A percentile compares a stretch with the other conserved stretches of the same genome.
phyloP scores from a whole-genome alignment of 2,797 vertebrate species.

The Synaphobranchus kaupii region DNA sequence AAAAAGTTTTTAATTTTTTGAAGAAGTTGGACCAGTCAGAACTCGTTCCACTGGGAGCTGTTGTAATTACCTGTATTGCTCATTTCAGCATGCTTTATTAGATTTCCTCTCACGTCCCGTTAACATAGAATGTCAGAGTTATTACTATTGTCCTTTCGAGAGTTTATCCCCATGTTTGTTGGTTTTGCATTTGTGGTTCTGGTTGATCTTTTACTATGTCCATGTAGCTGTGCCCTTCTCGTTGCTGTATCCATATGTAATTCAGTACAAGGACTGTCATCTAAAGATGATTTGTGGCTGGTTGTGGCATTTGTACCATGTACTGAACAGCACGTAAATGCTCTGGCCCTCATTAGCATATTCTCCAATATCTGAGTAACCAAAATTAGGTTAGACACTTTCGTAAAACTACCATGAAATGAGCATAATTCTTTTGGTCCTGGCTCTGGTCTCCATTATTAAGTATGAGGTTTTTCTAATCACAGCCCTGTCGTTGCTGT shows the following conservation, averaged over 20 bases:
- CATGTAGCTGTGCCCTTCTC: neutral
- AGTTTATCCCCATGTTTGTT: neutral
- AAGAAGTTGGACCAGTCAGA: neutral
- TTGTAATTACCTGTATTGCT: neutral
- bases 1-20: neutral
- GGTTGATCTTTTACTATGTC: neutral
- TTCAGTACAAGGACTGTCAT: neutral
- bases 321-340: neutral
- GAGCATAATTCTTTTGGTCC: neutral
- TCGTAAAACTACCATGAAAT: neutral
- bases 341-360: slow-evolving; percentile 2
- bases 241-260: neutral
- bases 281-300: neutral
- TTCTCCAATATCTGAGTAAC: slow-evolving; percentile 8
- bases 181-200: neutral
- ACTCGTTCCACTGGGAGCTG: neutral
- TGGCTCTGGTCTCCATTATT: neutral
- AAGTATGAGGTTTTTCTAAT: neutral
- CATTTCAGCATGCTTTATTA: neutral
- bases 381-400: slow-evolving; percentile 7
- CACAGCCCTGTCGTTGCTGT: neutral
- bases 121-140: neutral
- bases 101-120: neutral
- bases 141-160: neutral
- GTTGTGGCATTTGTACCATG: slow-evolving; percentile 10